Evolutionary conservation across 2,797 vertebrate genomes (phyloP), one percentile per base, ranked within the genome.

Genomic region (Tadarida brasiliensis): DNA sequence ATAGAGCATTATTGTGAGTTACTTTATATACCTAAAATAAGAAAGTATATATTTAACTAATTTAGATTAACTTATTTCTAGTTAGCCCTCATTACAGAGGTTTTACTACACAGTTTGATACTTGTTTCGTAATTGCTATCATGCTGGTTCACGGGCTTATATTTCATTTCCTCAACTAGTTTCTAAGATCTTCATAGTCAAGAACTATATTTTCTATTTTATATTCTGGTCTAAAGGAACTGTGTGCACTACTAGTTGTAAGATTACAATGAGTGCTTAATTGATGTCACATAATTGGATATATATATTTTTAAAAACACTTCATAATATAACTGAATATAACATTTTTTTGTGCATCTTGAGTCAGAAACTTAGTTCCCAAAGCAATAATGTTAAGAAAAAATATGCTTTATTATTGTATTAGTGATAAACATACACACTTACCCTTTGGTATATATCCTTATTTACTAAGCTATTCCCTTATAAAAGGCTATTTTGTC

Each of bases 371-470:
- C 16, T 71, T 87, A 83, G 51, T 63, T 89, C 87, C 30, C 73
- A 92, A 97, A 90, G 15, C 20, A 91, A 39, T 33, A 59, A 39
- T 71, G 16, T 67, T 71, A 81, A 85, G 59, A 78, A 44, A 95
- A 95, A 74, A 11, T 30, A 35, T 68, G 4, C 10, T 33, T 94
- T 74, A 67, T 91, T 86, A 20, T 56, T 80, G 3, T 67, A 49
- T 39, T 73, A 67, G 3, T 20, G 73, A 28, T 30, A 86, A 59
- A 30, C 16, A 83, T n/a, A 44, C 24, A 78, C 71, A 85, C 8
- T 14, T 94, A 73, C 5, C 15, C 17, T 35, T 89, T n/a, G 22
- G 47, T 61, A 81, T 4, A 33, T 28, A 68, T 12, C 28, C 4
- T 68, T 20, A 71, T 28, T 89, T 44, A 54, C 49, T 7, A 63